These are phyloP conservation scores for Leucoraja erinaceus DNA, from an alignment of 2,113 vertebrate species.

Conservation along the genomic window DNA sequence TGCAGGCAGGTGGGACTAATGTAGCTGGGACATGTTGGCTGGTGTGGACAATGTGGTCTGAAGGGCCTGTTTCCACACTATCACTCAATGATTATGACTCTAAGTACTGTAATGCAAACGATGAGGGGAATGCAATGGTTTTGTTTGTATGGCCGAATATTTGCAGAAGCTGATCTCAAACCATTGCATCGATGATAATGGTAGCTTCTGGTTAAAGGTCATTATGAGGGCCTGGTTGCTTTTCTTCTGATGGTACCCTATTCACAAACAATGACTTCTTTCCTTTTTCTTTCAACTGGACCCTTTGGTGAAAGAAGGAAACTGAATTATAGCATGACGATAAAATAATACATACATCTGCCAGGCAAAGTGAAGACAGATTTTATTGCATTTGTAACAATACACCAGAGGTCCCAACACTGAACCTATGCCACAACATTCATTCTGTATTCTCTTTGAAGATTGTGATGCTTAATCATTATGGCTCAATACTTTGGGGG, in stretches of 20 bases:
- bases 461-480: constrained; percentile 41
- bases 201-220: neutral
- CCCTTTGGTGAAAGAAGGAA: constrained; percentile 39
- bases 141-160: neutral
- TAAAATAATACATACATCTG: constrained; percentile 39
- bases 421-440: constrained; percentile 40
- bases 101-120: neutral
- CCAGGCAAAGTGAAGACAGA: constrained; percentile 42
- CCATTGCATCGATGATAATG: neutral
- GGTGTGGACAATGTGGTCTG: too few relatives aligned
- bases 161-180: neutral
- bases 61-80: too few relatives aligned
- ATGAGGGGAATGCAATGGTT: neutral
- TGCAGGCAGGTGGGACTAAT: too few relatives aligned
- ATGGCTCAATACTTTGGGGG: constrained; percentile 27
- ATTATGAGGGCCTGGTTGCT: neutral
- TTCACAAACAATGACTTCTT: constrained; percentile 39
- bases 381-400: constrained; percentile 41
- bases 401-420: constrained; percentile 30
- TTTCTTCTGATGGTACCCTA: neutral
- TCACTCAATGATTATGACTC: too few relatives aligned
- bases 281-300: constrained; percentile 21
- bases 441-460: constrained; percentile 38
- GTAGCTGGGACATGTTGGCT: too few relatives aligned
- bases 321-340: constrained; percentile 38